Evolutionary conservation across 2,888 invertebrate genomes (phyloP).

Genomic region (Mellilla xanthometata): DNA sequence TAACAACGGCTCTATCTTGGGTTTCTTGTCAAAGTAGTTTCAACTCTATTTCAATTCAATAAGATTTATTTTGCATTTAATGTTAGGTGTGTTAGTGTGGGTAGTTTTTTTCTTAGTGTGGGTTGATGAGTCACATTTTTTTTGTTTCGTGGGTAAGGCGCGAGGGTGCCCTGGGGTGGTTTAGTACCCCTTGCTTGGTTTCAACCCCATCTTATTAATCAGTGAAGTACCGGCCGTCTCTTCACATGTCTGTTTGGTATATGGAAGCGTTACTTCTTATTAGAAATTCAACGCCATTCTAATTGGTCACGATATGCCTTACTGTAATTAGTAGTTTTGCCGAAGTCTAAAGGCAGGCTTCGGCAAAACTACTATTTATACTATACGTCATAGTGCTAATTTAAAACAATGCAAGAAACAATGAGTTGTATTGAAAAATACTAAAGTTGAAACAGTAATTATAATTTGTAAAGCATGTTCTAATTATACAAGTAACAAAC

Average conservation of each 20-base stretch:
- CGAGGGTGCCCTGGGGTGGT: slow-evolving; percentile 74
- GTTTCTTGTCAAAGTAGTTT: slow-evolving; percentile 31
- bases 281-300: slow-evolving; percentile 52
- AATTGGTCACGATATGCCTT: slow-evolving; percentile 29
- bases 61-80: slow-evolving; percentile 65
- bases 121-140: slow-evolving; percentile 84
- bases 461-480: too few species aligned
- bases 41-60: slow-evolving; percentile 57
- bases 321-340: slow-evolving; percentile 5
- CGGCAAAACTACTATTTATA: too few species aligned
- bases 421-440: too few species aligned
- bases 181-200: slow-evolving; percentile 69
- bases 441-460: too few species aligned
- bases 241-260: slow-evolving; percentile 76
- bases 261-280: slow-evolving; percentile 63
- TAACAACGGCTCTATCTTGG: slow-evolving; percentile 57
- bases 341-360: too few species aligned
- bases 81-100: slow-evolving; percentile 46
- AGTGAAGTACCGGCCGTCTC: slow-evolving; percentile 80
- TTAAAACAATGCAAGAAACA: too few species aligned
- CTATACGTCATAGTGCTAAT: too few species aligned
- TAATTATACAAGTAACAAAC: too few species aligned
- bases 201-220: slow-evolving; percentile 83
- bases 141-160: slow-evolving; percentile 83
- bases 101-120: slow-evolving; percentile 71